Evolutionary conservation across 2,113 vertebrate species (phyloP), one percentile per base, ranked within the genome.

Genomic region (Circaetus gallicus): DNA sequence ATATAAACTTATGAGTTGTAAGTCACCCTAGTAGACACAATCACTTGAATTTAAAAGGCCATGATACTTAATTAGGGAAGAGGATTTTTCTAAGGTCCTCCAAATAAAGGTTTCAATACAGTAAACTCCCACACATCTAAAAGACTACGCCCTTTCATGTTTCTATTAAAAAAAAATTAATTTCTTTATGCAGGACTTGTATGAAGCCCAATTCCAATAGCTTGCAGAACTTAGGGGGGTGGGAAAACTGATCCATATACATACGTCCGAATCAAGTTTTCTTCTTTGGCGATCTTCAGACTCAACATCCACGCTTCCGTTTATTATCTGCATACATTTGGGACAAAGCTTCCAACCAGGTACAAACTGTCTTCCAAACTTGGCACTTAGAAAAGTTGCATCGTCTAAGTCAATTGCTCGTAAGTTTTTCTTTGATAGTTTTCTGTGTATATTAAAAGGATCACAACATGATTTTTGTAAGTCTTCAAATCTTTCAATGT

Each of bases 331-430:
- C 88, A 98, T 98, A 38, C 98, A 98, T 24, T 98, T 98, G 89
- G 97, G 97, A 94, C 98, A 98, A 74, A 98, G 98, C 42, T 98
- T 98, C 98, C 98, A 98, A 47, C 98, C 98, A 93, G 98, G 98
- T 43, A 98, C 98, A 85, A 98, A 98, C 69, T 98, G 98, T 43
- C 98, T 97, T 83, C 98, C 97, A 89, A 98, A 98, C 93, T 98
- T 98, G 87, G 98, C 98, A 61, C 98, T 98, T 43, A 98, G 95
- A 78, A 98, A 98, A 92, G 98, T 85, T 53, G 98, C 97, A 25
- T 98, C 98, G 80, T 98, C 98, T 61, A 98, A 97, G 61, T 98
- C 98, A 81, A 98, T 98, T 6, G 98, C 95, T 82, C 98, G 93
- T 61, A 98, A 92, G 81, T 92, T 98, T 82, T 98, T 98, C 97